Conservation (phyloP, 2,113 vertebrate species). For the Chaenocephalus aceratus region DNA sequence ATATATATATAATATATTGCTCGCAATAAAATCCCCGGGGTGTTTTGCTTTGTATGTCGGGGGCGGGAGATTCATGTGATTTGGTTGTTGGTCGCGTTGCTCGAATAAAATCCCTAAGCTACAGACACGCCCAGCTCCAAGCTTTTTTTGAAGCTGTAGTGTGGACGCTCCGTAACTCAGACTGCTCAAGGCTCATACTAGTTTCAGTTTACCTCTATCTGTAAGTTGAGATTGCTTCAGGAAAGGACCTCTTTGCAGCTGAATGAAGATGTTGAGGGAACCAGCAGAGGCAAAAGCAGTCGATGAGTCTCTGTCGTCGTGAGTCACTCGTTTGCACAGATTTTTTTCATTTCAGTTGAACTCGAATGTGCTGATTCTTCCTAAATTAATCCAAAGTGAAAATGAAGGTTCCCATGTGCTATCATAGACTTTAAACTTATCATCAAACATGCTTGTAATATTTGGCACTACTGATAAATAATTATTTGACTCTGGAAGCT, state of each 20-base stretch:
- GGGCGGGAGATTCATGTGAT: too few species aligned
- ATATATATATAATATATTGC: too few species aligned
- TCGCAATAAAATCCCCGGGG: too few species aligned
- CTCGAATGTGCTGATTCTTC: not conserved
- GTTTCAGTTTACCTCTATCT: not conserved
- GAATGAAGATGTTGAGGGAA: not conserved
- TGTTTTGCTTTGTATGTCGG: too few species aligned
- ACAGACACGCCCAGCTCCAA: too few species aligned
- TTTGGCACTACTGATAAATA: constrained; percentile 19
- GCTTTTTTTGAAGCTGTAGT: too few species aligned
- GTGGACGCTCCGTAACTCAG: not conserved
- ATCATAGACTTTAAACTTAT: constrained; percentile 20
- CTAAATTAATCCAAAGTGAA: too few species aligned
- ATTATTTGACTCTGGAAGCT: constrained; percentile 3
- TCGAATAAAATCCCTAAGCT: too few species aligned
- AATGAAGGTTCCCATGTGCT: constrained; percentile 11
- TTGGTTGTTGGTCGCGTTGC: too few species aligned
- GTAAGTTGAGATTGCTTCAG: not conserved
- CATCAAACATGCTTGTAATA: constrained; percentile 29
- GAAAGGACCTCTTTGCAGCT: not conserved
- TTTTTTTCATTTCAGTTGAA: not conserved
- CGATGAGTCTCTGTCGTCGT: not conserved
- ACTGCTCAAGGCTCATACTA: constrained; percentile 4
- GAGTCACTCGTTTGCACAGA: not conserved
- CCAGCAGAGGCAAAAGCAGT: not conserved